Conservation (phyloP, 2,888 invertebrate species). For the Melinopterus prodromus region DNA sequence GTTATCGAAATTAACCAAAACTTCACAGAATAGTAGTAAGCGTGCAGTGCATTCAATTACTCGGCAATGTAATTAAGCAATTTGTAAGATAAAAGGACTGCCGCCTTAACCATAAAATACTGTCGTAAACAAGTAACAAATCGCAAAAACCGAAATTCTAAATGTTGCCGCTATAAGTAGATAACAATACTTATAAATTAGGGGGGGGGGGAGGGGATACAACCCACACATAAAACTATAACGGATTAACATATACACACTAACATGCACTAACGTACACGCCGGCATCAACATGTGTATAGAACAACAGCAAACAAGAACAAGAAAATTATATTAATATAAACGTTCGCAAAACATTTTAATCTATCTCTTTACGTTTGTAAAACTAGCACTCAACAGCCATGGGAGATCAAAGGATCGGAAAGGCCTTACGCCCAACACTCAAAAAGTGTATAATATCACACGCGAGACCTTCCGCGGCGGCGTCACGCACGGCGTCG, state of each 20-base stretch:
- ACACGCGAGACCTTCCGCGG: conserved; percentile 34
- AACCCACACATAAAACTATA: not conserved
- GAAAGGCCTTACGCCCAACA: not conserved
- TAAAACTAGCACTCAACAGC: conserved; percentile 17
- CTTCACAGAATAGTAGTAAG: too few species aligned
- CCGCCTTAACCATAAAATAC: too few species aligned
- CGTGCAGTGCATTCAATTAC: not conserved
- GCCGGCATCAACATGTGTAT: not conserved
- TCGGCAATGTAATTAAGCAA: too few species aligned
- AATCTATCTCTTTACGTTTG: conserved; percentile 34
- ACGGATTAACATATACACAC: not conserved
- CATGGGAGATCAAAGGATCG: conserved; percentile 20
- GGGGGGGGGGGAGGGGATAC: too few species aligned
- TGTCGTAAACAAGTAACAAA: too few species aligned
- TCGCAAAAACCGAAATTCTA: not conserved
- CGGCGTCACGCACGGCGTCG: conserved; percentile 33
- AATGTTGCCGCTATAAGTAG: not conserved
- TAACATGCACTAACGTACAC: not conserved
- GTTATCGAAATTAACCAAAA: too few species aligned
- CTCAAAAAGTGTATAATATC: conserved; percentile 28
- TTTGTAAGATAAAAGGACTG: too few species aligned
- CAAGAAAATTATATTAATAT: conserved; percentile 28
- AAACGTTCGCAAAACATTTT: conserved; percentile 20
- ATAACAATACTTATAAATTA: not conserved
- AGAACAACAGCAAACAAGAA: conserved; percentile 23